These are phyloP conservation scores for Xenus cinereus DNA, from an alignment of 2,113 vertebrate species.

Conservation along the genomic window DNA sequence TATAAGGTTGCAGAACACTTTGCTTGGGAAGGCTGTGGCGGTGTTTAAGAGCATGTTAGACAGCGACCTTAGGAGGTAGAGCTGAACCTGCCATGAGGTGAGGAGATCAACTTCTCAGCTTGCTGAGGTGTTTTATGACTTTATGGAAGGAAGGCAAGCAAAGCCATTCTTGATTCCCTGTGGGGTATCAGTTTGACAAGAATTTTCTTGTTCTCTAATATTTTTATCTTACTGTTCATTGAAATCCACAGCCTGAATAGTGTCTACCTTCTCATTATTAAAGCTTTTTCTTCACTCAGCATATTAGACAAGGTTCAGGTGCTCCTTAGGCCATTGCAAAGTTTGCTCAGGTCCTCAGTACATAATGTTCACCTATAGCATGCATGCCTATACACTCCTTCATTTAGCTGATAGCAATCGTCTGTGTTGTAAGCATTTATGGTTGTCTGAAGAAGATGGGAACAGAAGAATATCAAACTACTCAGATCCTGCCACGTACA, in stretches of 20 bases:
- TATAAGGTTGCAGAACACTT: neutral
- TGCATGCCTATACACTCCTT: neutral
- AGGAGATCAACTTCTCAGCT: neutral
- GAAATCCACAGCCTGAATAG: neutral
- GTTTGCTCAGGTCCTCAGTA: neutral
- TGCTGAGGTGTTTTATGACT: neutral
- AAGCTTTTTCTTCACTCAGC: neutral
- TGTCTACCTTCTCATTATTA: neutral
- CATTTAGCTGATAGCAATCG: neutral
- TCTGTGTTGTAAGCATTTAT: neutral
- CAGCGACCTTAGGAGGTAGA: neutral
- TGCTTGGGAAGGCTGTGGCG: neutral
- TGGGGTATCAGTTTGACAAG: neutral
- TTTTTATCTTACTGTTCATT: neutral
- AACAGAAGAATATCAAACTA: neutral
- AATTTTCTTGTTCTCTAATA: neutral
- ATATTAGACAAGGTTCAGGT: neutral
- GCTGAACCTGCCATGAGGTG: neutral
- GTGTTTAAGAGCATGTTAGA: neutral
- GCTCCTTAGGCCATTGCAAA: neutral
- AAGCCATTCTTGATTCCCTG: neutral
- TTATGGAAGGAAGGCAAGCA: neutral
- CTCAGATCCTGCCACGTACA: neutral
- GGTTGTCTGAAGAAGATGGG: neutral
- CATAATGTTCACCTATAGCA: neutral